Evolutionary conservation across 2,888 invertebrate genomes (phyloP).

Genomic region (Mimas tiliae): DNA sequence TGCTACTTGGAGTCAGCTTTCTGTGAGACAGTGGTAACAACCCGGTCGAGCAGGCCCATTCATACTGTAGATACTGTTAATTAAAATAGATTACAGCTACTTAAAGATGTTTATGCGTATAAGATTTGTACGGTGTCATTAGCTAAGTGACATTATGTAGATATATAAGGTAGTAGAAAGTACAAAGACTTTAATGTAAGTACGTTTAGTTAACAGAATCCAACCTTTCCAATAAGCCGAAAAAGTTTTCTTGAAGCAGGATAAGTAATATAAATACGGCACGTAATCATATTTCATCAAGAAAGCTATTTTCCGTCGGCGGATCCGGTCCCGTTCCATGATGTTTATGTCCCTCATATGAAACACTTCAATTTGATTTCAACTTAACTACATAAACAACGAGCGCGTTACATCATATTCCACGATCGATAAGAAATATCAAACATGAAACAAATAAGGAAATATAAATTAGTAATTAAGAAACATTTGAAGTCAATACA

Average conservation of each 20-base stretch:
- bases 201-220: constrained; percentile 24
- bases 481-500: no score
- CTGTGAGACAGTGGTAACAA: no score
- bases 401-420: not conserved
- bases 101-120: no score
- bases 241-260: constrained; percentile 33
- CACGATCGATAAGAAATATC: not conserved
- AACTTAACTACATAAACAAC: constrained; percentile 37
- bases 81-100: no score
- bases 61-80: no score
- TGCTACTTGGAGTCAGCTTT: no score
- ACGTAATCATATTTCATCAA: constrained; percentile 80
- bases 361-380: constrained; percentile 63
- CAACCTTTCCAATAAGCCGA: constrained; percentile 19
- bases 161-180: no score
- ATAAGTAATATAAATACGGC: constrained; percentile 72
- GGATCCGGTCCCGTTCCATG: constrained; percentile 47
- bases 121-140: no score
- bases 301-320: constrained; percentile 64
- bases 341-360: constrained; percentile 48
- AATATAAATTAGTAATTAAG: no score
- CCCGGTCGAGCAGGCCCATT: no score
- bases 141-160: no score
- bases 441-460: no score
- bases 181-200: not conserved